Evolutionary conservation across 2,113 vertebrate genomes (phyloP).

Genomic region (Rostratula benghalensis): DNA sequence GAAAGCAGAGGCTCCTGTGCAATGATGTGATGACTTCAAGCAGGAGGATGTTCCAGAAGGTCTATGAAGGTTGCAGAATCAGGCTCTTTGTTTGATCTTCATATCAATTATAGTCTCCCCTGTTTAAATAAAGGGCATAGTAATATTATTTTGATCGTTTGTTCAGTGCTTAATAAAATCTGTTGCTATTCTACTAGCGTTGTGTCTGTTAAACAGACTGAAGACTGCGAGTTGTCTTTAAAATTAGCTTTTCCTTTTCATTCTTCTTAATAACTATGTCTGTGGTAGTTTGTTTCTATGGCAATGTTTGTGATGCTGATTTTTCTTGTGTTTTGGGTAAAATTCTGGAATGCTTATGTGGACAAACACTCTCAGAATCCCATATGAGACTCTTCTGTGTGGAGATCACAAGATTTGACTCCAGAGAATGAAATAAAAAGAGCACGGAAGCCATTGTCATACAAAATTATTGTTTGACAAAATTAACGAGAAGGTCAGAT

Average conservation of each 20-base stretch:
- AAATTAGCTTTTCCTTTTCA: constrained; percentile 1
- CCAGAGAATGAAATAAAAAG: neutral
- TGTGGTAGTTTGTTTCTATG: constrained; percentile 13
- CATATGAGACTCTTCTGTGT: neutral
- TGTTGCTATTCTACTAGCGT: neutral
- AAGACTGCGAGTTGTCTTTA: neutral
- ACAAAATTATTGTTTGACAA: constrained; percentile 8
- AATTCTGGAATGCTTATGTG: neutral
- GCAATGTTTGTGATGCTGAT: neutral
- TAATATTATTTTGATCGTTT: neutral
- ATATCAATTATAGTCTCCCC: neutral
- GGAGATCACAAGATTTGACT: neutral
- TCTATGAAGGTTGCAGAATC: neutral
- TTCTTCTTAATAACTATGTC: neutral
- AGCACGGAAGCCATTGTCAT: neutral
- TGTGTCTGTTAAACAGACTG: neutral
- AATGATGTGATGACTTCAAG: neutral
- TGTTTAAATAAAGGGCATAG: neutral
- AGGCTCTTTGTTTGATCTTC: neutral
- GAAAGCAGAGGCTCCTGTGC: neutral
- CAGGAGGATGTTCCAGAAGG: neutral
- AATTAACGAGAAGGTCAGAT: constrained; percentile 22
- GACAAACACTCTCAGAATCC: neutral
- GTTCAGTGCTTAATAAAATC: neutral
- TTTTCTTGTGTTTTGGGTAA: neutral